These are phyloP conservation scores for Acromyrmex charruanus DNA, from an alignment of 1,140 invertebrate species.

Conservation along the genomic window DNA sequence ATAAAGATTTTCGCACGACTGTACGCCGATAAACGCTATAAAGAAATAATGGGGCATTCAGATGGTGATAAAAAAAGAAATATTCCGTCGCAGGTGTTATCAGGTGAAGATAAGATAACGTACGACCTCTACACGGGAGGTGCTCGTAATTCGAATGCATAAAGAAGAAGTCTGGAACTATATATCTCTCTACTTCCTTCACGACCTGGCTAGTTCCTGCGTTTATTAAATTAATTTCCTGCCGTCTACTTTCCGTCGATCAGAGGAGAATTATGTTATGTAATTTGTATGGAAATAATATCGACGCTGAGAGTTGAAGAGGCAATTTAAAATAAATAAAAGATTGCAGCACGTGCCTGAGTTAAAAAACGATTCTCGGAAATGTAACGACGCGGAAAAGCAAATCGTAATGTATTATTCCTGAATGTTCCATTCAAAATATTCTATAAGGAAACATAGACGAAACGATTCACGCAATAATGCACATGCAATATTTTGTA, in stretches of 20 bases:
- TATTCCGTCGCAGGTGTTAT: constrained; percentile 43
- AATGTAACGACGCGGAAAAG: background rate
- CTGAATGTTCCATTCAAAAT: background rate
- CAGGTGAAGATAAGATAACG: constrained; percentile 40
- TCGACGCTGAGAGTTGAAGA: background rate
- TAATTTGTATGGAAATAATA: background rate
- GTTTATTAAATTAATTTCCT: constrained; percentile 43
- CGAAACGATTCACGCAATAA: background rate
- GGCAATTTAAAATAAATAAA: background rate
- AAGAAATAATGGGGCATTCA: constrained; percentile 56
- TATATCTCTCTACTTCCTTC: constrained; percentile 19
- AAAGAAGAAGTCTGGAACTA: background rate
- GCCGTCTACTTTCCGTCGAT: background rate
- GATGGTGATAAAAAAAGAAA: constrained; percentile 39
- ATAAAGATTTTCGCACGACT: constrained; percentile 42
- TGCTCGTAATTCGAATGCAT: constrained; percentile 37
- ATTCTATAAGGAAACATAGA: background rate
- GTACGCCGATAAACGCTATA: constrained; percentile 45
- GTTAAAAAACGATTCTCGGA: background rate
- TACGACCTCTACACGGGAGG: background rate
- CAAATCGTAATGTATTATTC: background rate
- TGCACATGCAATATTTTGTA: constrained; percentile 8
- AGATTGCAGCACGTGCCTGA: background rate
- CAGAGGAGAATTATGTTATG: background rate
- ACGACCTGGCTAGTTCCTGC: background rate